A percentile compares a stretch with the other conserved stretches of the same genome.
Evolutionary conservation across 2,113 vertebrate genomes (phyloP).

Genomic region (Barbus barbus): DNA sequence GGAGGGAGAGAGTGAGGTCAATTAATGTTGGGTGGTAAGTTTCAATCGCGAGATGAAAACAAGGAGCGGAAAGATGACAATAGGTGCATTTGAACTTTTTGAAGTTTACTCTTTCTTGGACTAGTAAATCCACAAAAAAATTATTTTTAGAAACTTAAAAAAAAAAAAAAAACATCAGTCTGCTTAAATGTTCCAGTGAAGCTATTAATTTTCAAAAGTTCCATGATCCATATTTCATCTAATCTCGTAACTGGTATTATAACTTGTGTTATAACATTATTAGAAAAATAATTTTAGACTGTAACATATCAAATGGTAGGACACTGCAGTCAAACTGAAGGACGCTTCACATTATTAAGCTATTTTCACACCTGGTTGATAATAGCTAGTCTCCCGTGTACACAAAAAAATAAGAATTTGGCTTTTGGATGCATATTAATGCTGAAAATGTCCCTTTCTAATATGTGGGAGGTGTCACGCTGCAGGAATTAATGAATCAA

Average conservation of each 20-base stretch:
- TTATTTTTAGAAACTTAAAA: too few species aligned
- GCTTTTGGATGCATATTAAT: not conserved
- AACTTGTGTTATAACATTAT: not conserved
- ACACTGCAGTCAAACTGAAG: not conserved
- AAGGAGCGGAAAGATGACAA: not conserved
- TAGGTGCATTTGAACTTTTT: not conserved
- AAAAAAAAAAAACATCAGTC: too few species aligned
- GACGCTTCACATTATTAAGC: not conserved
- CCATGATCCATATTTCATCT: too few species aligned
- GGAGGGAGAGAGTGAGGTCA: conserved; percentile 78
- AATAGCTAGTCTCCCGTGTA: not conserved
- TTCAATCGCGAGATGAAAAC: conserved; percentile 60
- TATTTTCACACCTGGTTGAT: conserved; percentile 13
- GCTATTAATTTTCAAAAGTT: too few species aligned
- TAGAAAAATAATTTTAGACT: not conserved
- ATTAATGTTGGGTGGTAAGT: conserved; percentile 64
- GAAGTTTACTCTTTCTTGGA: not conserved
- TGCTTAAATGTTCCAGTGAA: too few species aligned
- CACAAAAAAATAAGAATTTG: not conserved
- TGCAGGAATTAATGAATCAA: not conserved
- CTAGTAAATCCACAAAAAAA: not conserved
- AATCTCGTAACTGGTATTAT: not conserved
- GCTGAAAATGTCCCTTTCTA: not conserved
- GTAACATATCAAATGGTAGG: not conserved
- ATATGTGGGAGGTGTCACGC: not conserved